Evolutionary conservation across 2,888 invertebrate genomes (phyloP).

Genomic region (Tenthredo mesomela): DNA sequence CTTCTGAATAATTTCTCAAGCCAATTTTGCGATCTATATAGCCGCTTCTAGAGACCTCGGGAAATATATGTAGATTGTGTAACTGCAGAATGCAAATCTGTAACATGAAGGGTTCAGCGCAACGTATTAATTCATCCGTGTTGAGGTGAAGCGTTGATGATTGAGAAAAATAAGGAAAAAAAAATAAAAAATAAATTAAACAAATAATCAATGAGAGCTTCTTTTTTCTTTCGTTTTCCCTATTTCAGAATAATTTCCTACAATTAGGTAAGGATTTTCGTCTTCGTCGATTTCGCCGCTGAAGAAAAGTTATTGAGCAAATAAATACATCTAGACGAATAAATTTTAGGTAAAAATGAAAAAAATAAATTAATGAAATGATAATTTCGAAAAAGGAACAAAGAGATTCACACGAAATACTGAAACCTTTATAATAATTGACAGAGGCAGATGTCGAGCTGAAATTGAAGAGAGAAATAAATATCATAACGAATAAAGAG

Average conservation of each 20-base stretch:
- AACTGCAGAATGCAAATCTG: constrained; percentile 28
- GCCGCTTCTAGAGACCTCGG: neutral
- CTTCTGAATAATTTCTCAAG: constrained; percentile 34
- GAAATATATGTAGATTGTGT: constrained; percentile 27
- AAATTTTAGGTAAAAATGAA: neutral
- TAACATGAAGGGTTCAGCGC: constrained; percentile 29
- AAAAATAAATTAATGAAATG: neutral
- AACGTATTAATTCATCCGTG: neutral
- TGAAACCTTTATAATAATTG: neutral
- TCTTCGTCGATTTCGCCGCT: too few species aligned
- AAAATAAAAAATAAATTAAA: neutral
- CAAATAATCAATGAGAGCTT: too few species aligned
- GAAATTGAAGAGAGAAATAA: neutral
- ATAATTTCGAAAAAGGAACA: neutral
- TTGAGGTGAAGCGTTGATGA: neutral
- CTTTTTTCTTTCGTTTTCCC: too few species aligned
- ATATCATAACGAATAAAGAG: neutral
- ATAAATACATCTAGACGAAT: neutral
- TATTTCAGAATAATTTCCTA: too few species aligned
- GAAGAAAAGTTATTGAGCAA: too few species aligned
- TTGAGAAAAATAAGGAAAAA: neutral
- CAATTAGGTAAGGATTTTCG: too few species aligned
- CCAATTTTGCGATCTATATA: constrained; percentile 25
- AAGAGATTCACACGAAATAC: neutral
- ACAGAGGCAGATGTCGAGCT: neutral